Base-by-base conservation (phyloP, 2,888 invertebrate genomes). In the Agelastica alni region DNA sequence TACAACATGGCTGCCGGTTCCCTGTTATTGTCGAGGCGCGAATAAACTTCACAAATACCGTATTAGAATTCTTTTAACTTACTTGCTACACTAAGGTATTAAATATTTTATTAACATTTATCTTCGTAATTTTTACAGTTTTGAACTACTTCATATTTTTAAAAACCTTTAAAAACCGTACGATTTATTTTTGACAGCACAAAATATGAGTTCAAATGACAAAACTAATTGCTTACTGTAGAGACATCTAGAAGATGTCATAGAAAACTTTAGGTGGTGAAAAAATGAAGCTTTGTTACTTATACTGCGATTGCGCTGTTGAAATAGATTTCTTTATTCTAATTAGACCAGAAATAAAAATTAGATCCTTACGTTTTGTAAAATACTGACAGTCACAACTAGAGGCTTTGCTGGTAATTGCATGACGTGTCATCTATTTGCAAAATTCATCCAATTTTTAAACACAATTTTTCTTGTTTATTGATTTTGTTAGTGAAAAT, bases 1-100 rank as follows among this genome's bases (percentile, higher is more conserved):
- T 71, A 76, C 77, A 78, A 78, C 77, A 78, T 78, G 78, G 78
- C 78, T 75, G 76, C 77, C 78, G 76, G 77, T 71, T 71, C 69
- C 70, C 70, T 70, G 73, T 74, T 76, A 73, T 71, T 74, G 69
- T 70, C 70, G 73, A 73, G 75, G 51, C 54, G 54, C 46, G 42
- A 51, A 45, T 42, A 41, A 32, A 51, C 37, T 39, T 39, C 34
- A 39, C 18, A 28, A 37, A 26, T 28, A 36, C 16, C 9, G 17
- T 16, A 36, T 17, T 36, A 36, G n/a, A 18, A 36, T n/a, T 36
- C 9, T 17, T 36, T 36, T 10, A 7, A 28, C 32, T 18, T 36
- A 4, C 13, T 1, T 28, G 44, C 32, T 28, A 43, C 14, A 36
- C 51, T 26, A 7, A 36, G n/a, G 10, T 16, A 17, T 16, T 36